Percentiles rank a stretch among this genome's conserved stretches.
phyloP scores from a whole-genome alignment of 2,888 invertebrate species.

The Amorpha juglandis region DNA sequence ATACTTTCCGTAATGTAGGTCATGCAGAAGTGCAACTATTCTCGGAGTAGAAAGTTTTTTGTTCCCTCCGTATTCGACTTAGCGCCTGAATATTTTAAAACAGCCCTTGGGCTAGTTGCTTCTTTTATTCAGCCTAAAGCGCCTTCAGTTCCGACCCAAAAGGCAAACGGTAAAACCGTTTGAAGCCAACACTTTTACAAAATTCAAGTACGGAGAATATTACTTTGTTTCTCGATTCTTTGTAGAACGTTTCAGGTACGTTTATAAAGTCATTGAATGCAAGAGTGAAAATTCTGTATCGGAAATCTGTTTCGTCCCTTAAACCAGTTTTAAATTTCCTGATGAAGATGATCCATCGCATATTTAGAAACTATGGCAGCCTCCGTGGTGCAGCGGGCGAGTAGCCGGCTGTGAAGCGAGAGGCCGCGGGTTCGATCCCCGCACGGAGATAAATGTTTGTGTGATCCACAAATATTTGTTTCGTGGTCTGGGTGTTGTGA shows the following conservation, averaged over 20 bases:
- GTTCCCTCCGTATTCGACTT: not conserved
- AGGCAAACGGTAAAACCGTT: conserved; percentile 19
- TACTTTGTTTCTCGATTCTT: conserved; percentile 16
- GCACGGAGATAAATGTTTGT: no score
- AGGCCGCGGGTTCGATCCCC: no score
- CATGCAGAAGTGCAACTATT: conserved; percentile 6
- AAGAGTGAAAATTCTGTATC: not conserved
- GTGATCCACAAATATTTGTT: no score
- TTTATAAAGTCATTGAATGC: not conserved
- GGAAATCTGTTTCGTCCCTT: no score
- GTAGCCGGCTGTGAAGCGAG: no score
- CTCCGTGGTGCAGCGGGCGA: no score
- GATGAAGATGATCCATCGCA: no score
- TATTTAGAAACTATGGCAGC: no score
- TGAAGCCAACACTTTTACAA: conserved; percentile 21
- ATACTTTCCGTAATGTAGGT: no score
- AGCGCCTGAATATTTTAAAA: conserved; percentile 8
- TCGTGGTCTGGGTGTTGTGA: no score
- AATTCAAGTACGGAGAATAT: conserved; percentile 8
- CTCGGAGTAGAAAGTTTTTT: conserved; percentile 1
- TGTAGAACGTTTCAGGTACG: not conserved
- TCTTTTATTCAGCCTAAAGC: conserved; percentile 22
- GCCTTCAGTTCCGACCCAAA: conserved; percentile 20
- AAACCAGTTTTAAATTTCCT: not conserved
- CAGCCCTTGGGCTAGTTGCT: conserved; percentile 15